phyloP scores from a whole-genome alignment of 2,888 invertebrate species.

The Eristalis pertinax region DNA sequence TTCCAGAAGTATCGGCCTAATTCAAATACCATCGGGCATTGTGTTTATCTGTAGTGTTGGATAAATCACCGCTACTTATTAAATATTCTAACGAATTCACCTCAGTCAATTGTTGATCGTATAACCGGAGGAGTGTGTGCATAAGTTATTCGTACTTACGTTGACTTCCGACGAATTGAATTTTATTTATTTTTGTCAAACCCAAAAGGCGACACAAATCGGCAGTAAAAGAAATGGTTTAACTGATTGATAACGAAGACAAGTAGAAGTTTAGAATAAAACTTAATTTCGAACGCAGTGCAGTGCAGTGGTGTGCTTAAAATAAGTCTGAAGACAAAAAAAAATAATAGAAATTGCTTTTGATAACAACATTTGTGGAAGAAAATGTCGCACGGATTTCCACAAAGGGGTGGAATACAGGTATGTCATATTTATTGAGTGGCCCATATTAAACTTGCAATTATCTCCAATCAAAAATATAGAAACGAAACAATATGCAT shows the following conservation, averaged over 20 bases:
- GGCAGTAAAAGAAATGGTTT: neutral
- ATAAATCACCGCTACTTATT: slow-evolving; percentile 25
- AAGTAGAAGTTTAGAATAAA: neutral
- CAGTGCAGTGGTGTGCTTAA: slow-evolving; percentile 20
- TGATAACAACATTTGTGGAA: neutral
- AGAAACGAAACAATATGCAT: neutral
- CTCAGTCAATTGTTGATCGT: slow-evolving; percentile 46
- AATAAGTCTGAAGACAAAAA: neutral
- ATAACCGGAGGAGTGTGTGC: slow-evolving; percentile 25
- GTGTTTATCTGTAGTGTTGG: neutral
- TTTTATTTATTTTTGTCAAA: neutral
- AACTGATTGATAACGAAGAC: neutral
- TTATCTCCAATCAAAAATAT: neutral
- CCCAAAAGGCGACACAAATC: neutral
- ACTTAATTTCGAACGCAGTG: neutral
- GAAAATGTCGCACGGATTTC: slow-evolving; percentile 41
- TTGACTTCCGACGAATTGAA: neutral
- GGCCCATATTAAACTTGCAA: neutral
- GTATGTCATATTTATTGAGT: slow-evolving; percentile 32
- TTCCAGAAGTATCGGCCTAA: neutral
- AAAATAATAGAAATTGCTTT: neutral
- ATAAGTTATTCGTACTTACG: neutral
- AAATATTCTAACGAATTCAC: slow-evolving; percentile 34
- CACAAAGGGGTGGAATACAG: slow-evolving; percentile 36
- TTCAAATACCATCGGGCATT: neutral